Conservation (phyloP, 2,797 vertebrate genomes). For the Amphiprion clarkii region DNA sequence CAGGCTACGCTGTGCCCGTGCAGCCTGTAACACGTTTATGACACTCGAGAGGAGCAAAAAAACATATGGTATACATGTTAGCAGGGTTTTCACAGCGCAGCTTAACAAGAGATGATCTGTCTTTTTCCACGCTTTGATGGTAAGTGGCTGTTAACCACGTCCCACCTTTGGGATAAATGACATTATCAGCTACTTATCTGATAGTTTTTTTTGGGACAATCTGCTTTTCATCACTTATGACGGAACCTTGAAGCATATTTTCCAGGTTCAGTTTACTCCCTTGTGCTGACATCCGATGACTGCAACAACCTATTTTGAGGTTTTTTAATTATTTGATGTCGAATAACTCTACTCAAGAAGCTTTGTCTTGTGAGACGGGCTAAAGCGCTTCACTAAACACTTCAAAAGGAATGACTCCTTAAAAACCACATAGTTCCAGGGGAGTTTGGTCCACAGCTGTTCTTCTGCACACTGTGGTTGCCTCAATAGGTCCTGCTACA, state of each 20-base stretch:
- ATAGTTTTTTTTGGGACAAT: constrained; percentile 45
- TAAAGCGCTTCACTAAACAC: constrained; percentile 33
- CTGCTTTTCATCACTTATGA: constrained; percentile 60
- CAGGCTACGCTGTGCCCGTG: constrained; percentile 59
- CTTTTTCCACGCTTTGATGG: constrained; percentile 74
- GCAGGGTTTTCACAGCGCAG: constrained; percentile 48
- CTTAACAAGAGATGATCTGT: constrained; percentile 62
- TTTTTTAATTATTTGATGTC: constrained; percentile 42
- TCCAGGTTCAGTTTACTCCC: constrained; percentile 26
- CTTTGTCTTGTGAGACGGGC: constrained; percentile 16
- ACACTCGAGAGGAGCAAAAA: constrained; percentile 64
- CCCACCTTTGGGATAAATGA: constrained; percentile 70
- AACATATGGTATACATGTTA: constrained; percentile 78
- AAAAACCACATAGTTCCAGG: constrained; percentile 16
- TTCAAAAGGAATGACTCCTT: constrained; percentile 27
- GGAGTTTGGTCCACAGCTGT: constrained; percentile 14
- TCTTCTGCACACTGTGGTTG: neutral
- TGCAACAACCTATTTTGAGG: constrained; percentile 4
- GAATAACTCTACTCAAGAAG: constrained; percentile 31
- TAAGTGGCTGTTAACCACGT: constrained; percentile 66
- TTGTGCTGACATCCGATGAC: constrained; percentile 21
- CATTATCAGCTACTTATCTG: constrained; percentile 74
- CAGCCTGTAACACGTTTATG: constrained; percentile 77
- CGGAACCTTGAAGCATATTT: constrained; percentile 33
- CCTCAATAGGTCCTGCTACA: constrained; percentile 17